Evolutionary conservation across 2,113 vertebrate species (phyloP), one percentile per base, ranked within the genome.

Genomic region (Mobula birostris): DNA sequence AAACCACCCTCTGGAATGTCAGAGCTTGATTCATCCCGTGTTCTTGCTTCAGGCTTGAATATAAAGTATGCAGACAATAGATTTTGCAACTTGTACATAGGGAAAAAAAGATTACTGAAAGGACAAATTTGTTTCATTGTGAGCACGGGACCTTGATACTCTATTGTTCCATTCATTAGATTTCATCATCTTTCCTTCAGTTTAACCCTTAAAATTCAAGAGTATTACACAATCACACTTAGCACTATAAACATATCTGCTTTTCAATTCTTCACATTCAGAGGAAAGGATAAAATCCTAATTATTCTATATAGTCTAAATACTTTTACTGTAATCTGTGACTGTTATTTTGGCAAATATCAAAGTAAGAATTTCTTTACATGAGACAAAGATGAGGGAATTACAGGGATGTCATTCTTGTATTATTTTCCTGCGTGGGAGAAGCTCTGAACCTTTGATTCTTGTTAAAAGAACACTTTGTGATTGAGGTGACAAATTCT

Each of bases 41-140:
- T 48, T 70, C 63, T 70, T 24, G 32, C 91, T 74, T 74, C 32
- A 56, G 91, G 91, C 19, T 74, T 93, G 91, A 93, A 74, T 93
- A 93, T 56, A 93, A 56, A 92, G 36, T 19, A 74, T 74, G 24
- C 36, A 48, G 19, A 56, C 3, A 9, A 74, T 21, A 48, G 24
- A 24, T 48, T 74, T 74, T 93, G 7, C 8, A 7, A 48, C 36
- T 93, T 48, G 17, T 19, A 93, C 27, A 7, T 40, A 70, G 27
- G 27, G 48, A 1, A 74, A 74, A 93, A 56, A 29, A 9, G 40
- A 74, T 93, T n/a, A 27, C 17, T 48, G 17, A 29, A 93, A 93
- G 48, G 21, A 74, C 68, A 74, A 4, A 27, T 14, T 5, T 29
- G 40, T 48, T 56, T 93, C 19, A 40, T 15, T 74, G n/a, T 70